Evolutionary conservation across 2,113 vertebrate genomes (phyloP), one percentile per base, ranked within the genome.

Genomic region (Catagonus wagneri): DNA sequence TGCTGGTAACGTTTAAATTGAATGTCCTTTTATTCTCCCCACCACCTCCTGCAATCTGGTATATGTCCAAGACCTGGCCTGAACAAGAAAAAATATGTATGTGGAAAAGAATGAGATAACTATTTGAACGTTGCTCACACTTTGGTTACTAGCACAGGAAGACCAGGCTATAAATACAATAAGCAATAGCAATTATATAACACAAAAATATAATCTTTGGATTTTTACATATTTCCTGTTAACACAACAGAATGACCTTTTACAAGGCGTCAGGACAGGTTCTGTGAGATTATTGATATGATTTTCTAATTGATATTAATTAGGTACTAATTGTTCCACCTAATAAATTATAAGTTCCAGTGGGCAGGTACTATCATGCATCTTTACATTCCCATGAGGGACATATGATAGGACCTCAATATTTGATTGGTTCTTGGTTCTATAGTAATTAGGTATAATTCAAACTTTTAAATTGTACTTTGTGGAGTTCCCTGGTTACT

Each of bases 41-140:
- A 93, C 65, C 32, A 74, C 60, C 78, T 89, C 66, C 52, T 95
- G 39, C 66, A 91, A 89, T 92, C 92, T 94, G 90, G 58, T 88
- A 50, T 52, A 27, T 75, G 50, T 81, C 22, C 9, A 93, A 50
- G 75, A 76, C 58, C 25, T 50, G 50, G 63, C 15, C 74, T 93
- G 88, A 74, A 69, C 11, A 66, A 81, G 58, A 34, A 94, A 84
- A 61, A 92, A 56, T 14, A 34, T 13, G 20, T 19, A 72, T 5
- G 9, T 29, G 29, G 14, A 58, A 92, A 65, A 89, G 44, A 84
- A 88, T 29, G 27, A 96, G 76, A 68, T 75, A 29, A 7, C 44
- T 58, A 23, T 84, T 65, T 87, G 23, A 23, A 76, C 25, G n/a
- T 36, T 89, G 10, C 1, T 91, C n/a, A 23, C 20, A 56, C 66